phyloP scores from a whole-genome alignment of 2,888 invertebrate species.

The Danaus chrysippus region DNA sequence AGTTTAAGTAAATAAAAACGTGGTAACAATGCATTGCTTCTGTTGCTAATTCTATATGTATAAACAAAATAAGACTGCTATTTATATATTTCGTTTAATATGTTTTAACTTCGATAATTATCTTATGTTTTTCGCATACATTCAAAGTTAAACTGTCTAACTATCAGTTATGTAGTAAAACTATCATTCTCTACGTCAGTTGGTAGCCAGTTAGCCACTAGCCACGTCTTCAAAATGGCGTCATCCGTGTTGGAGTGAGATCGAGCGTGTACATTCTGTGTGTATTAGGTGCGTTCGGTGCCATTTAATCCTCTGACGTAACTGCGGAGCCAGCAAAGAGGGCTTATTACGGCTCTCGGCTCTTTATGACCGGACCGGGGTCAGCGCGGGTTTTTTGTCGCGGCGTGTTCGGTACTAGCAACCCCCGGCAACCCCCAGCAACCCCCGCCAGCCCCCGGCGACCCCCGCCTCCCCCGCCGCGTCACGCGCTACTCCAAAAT shows the following conservation, averaged over 20 bases:
- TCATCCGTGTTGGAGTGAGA: slow-evolving; percentile 8
- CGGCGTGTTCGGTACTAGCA: slow-evolving; percentile 51
- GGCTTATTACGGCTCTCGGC: slow-evolving; percentile 60
- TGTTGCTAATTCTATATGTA: too few species aligned
- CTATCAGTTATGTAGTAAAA: too few species aligned
- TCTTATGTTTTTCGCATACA: too few species aligned
- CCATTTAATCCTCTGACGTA: slow-evolving; percentile 44
- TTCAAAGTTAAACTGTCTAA: too few species aligned
- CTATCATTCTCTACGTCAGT: too few species aligned
- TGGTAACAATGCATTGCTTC: too few species aligned
- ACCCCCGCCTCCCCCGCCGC: slow-evolving; percentile 35
- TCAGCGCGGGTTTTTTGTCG: slow-evolving; percentile 69
- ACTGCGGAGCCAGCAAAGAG: slow-evolving; percentile 39
- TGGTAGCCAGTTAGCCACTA: too few species aligned
- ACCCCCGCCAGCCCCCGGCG: slow-evolving; percentile 33
- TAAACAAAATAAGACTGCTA: too few species aligned
- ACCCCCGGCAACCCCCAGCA: slow-evolving; percentile 27
- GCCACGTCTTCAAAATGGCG: slow-evolving; percentile 7
- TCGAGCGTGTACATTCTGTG: slow-evolving; percentile 15
- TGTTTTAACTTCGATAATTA: too few species aligned
- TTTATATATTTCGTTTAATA: too few species aligned
- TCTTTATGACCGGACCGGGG: slow-evolving; percentile 68
- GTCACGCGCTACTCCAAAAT: slow-evolving; percentile 52
- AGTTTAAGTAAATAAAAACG: too few species aligned
- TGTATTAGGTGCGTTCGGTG: slow-evolving; percentile 69